These are phyloP conservation scores for Thecophora atra DNA, from an alignment of 2,888 invertebrate genomes.

Conservation along the genomic window DNA sequence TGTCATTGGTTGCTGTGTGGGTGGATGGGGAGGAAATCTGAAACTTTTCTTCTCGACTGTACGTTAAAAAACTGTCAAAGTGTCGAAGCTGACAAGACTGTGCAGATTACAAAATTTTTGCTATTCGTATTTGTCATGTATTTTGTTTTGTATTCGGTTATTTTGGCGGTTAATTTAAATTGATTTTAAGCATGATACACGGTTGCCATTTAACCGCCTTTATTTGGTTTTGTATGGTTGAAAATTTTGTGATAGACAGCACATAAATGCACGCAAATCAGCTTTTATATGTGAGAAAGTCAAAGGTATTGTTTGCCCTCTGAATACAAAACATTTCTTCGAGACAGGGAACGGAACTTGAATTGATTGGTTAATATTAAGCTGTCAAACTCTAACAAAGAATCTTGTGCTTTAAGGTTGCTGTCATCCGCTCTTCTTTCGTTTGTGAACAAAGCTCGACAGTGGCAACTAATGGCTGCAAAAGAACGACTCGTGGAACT, in stretches of 20 bases:
- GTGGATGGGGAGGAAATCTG: background rate
- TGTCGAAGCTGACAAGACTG: background rate
- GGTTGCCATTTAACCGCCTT: constrained; percentile 26
- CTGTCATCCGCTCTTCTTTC: too few relatives aligned
- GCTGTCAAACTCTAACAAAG: constrained; percentile 31
- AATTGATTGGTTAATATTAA: too few relatives aligned
- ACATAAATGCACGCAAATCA: too few relatives aligned
- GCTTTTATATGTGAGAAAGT: too few relatives aligned
- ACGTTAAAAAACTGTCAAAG: constrained; percentile 22
- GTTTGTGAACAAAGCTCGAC: background rate
- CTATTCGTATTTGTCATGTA: background rate
- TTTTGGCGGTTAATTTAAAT: constrained; percentile 31
- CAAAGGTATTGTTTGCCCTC: too few relatives aligned
- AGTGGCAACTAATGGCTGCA: background rate
- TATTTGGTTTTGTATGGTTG: constrained; percentile 25
- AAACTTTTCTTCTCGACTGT: background rate
- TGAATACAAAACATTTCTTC: too few relatives aligned
- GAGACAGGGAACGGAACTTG: too few relatives aligned
- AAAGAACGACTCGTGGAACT: background rate
- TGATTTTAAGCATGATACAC: constrained; percentile 18
- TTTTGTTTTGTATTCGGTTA: constrained; percentile 1
- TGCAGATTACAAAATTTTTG: background rate
- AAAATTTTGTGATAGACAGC: background rate
- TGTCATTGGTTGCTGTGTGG: background rate
- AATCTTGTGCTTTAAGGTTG: too few relatives aligned